Evolutionary conservation across 2,113 vertebrate species (phyloP), one percentile per base, ranked within the genome.

Genomic region (Heterochromis multidens): DNA sequence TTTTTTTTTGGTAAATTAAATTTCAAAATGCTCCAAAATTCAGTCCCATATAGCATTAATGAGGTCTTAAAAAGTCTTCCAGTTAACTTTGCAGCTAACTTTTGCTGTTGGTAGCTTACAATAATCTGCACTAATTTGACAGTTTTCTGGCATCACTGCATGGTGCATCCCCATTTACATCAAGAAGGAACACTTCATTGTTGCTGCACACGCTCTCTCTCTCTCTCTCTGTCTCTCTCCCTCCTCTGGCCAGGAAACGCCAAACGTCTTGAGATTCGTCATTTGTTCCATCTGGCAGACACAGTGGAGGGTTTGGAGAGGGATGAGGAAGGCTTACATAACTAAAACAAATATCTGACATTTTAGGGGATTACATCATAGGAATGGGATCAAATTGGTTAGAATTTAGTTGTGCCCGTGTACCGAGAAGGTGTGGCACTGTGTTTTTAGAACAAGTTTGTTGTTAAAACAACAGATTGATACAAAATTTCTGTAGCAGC

Each of bases 291-390:
- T 94, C 89, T 94, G 93, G 92, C 89, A 80, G 87, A 59, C 37
- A 80, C 59, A 80, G 88, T 67, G 84, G 92, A 92, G 90, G 87
- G 81, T 87, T 88, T 90, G 88, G 88, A 92, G 77, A 74, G 70
- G 85, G 85, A 70, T 13, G 60, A 63, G 77, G 63, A 63, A 76
- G 23, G 80, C 91, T 94, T 94, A 90, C 91, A 92, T 93, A 94
- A 95, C 94, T 91, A 87, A 94, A 94, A 93, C 91, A 94, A 94
- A 94, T 91, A 94, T 93, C 91, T 89, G 27, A 83, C 83, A 88
- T 95, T 93, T 94, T 88, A 60, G 67, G 84, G 85, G 84, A 89
- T 95, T 92, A 94, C 92, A 76, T 93, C 93, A 95, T 91, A 83
- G 80, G 87, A 92, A 89, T 25, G 54, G 88, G 90, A 87, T 87